Evolutionary conservation across 2,888 invertebrate genomes (phyloP).

Genomic region (Chymomyza amoena): DNA sequence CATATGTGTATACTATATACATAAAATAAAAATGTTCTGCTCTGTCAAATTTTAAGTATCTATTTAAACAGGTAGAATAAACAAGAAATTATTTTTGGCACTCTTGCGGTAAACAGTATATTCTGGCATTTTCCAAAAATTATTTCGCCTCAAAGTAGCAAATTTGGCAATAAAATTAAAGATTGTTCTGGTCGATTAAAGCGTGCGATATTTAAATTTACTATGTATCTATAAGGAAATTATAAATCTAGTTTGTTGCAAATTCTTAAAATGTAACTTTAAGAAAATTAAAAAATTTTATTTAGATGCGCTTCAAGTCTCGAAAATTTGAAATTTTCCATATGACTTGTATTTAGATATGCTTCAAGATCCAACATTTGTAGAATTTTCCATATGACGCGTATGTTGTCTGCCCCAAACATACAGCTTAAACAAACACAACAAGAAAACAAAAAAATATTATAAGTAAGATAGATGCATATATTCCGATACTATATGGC

Average conservation of each 20-base stretch:
- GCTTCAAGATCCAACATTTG: not conserved
- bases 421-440: slow-evolving; percentile 8
- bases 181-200: not conserved
- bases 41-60: not conserved
- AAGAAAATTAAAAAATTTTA: not conserved
- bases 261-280: too few species aligned
- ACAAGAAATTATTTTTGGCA: slow-evolving; percentile 17
- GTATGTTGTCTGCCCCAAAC: slow-evolving; percentile 33
- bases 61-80: slow-evolving; percentile 47
- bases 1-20: not conserved
- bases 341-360: too few species aligned
- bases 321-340: too few species aligned
- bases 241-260: not conserved
- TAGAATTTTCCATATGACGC: slow-evolving; percentile 51
- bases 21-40: not conserved
- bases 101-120: not conserved
- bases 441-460: slow-evolving; percentile 13
- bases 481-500: not conserved
- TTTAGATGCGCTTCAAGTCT: too few species aligned
- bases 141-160: not conserved
- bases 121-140: slow-evolving; percentile 45
- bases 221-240: not conserved
- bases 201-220: not conserved
- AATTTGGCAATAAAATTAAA: not conserved
- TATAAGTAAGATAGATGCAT: slow-evolving; percentile 1